Conservation (phyloP, 2,888 invertebrate genomes). For the Eristalinus sepulchralis region DNA sequence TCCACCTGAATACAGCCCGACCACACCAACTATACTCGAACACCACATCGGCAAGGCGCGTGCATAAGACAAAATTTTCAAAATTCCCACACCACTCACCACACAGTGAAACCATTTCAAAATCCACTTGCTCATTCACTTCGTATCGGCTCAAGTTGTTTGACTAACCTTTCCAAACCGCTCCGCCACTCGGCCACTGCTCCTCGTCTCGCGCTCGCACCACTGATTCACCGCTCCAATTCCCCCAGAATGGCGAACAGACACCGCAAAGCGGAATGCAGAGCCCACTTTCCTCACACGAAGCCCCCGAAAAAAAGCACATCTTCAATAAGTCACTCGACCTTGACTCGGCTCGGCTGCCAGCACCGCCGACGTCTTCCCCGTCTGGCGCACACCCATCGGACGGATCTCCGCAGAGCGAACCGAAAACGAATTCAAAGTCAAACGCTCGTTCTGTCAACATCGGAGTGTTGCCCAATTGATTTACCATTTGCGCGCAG, state of each 20-base stretch:
- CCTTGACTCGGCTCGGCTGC: slow-evolving; percentile 34
- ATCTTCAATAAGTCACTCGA: slow-evolving; percentile 37
- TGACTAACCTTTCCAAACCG: slow-evolving; percentile 18
- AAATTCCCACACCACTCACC: not conserved
- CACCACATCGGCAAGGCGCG: no score
- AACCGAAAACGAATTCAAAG: slow-evolving; percentile 31
- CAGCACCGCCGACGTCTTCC: slow-evolving; percentile 1
- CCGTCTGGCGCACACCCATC: not conserved
- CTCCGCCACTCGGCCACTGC: not conserved
- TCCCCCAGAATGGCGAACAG: not conserved
- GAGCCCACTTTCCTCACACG: not conserved
- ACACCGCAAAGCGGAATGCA: not conserved
- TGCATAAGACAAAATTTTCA: not conserved
- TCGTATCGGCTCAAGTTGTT: not conserved
- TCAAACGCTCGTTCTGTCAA: slow-evolving; percentile 56
- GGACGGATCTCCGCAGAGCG: not conserved
- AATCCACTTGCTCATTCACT: slow-evolving; percentile 1
- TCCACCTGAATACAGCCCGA: not conserved
- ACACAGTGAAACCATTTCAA: slow-evolving; percentile 5
- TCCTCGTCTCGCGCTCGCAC: not conserved
- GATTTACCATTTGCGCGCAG: slow-evolving; percentile 29
- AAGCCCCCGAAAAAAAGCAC: not conserved
- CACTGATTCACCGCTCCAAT: slow-evolving; percentile 46
- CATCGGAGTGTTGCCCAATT: slow-evolving; percentile 43
- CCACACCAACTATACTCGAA: not conserved